Percentiles rank a stretch among this genome's conserved stretches.
Evolutionary conservation across 2,113 vertebrate species (phyloP).

Genomic region (Cinclus mexicanus): DNA sequence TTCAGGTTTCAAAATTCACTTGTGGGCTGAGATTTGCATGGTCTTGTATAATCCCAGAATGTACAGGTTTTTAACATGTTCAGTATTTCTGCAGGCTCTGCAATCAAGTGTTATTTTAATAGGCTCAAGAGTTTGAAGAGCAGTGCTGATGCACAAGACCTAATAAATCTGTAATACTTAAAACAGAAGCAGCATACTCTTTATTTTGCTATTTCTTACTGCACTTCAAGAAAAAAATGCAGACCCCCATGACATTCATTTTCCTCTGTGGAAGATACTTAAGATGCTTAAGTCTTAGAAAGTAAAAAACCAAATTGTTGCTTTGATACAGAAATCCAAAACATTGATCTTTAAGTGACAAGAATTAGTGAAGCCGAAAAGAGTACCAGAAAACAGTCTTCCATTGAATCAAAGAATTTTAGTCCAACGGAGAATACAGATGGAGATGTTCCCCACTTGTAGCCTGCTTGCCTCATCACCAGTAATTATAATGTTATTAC

Average conservation of each 20-base stretch:
- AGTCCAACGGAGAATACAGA: conserved; percentile 43
- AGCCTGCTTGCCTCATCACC: conserved; percentile 60
- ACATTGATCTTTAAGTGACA: conserved; percentile 52
- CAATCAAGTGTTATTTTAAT: conserved; percentile 13
- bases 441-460: conserved; percentile 53
- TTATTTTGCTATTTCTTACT: background rate
- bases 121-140: background rate
- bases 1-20: background rate
- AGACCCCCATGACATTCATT: background rate
- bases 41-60: background rate
- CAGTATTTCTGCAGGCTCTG: conserved; percentile 39
- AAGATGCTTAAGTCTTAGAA: background rate
- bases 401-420: conserved; percentile 46
- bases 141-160: background rate
- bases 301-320: conserved; percentile 10
- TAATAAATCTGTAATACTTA: background rate
- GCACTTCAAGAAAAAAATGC: background rate
- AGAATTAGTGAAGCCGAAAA: conserved; percentile 59
- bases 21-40: background rate
- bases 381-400: conserved; percentile 43
- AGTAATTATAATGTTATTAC: conserved; percentile 59
- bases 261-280: conserved; percentile 13
- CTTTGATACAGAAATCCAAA: conserved; percentile 52
- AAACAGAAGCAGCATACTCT: background rate
- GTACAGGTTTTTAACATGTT: conserved; percentile 13